phyloP scores from a whole-genome alignment of 2,888 invertebrate genomes.

The Apamea epomidion region DNA sequence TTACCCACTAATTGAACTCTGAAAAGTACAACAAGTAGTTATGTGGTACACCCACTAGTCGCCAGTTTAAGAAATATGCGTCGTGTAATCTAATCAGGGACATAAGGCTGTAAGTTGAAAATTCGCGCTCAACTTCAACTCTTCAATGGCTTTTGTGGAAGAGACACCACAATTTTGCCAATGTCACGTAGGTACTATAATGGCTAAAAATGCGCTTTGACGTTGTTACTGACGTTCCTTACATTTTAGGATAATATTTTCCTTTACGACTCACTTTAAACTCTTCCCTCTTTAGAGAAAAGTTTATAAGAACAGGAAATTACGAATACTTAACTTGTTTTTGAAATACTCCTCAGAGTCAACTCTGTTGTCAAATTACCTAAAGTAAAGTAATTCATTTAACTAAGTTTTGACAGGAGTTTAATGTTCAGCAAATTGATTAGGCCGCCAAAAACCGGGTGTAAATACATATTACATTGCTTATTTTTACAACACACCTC shows the following conservation, averaged over 20 bases:
- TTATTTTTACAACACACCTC: neutral
- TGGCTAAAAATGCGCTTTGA: neutral
- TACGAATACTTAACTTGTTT: neutral
- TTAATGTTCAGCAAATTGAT: neutral
- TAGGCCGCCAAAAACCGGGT: neutral
- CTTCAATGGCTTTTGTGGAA: neutral
- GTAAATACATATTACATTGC: neutral
- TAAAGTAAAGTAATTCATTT: neutral
- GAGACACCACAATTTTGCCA: neutral
- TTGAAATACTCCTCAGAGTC: neutral
- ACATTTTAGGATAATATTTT: neutral
- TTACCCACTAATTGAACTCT: constrained; percentile 26
- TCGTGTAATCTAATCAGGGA: neutral
- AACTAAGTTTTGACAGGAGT: neutral
- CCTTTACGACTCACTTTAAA: neutral
- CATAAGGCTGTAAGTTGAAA: neutral
- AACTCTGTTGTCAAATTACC: neutral
- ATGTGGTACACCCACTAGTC: neutral
- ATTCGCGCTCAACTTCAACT: neutral
- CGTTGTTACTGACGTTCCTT: neutral
- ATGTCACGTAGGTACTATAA: neutral
- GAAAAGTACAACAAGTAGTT: neutral
- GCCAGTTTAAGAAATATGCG: constrained; percentile 7
- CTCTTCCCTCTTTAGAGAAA: neutral
- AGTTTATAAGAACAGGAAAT: neutral